A percentile compares a stretch with the other conserved stretches of the same genome.
Evolutionary conservation across 2,113 vertebrate species (phyloP).

Genomic region (Callorhinus ursinus): DNA sequence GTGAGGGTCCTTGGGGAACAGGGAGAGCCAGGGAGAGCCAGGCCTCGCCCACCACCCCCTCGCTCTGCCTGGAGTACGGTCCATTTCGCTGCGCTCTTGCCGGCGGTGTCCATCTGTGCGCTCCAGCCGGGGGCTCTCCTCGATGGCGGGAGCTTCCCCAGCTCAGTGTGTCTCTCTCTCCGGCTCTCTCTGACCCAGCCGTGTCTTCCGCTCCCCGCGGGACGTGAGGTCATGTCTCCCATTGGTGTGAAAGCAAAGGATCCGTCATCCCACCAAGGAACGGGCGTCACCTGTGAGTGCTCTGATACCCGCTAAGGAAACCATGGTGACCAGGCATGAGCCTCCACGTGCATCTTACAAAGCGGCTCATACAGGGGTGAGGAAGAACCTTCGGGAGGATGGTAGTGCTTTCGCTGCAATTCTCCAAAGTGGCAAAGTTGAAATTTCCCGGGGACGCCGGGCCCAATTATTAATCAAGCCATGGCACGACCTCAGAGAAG

Average conservation of each 20-base stretch:
- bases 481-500: slow-evolving; percentile 57
- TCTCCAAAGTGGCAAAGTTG: neutral
- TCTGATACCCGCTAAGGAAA: slow-evolving; percentile 74
- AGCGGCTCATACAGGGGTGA: slow-evolving; percentile 66
- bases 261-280: slow-evolving; percentile 66
- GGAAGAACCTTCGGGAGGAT: slow-evolving; percentile 70
- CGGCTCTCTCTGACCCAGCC: neutral
- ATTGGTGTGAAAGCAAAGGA: slow-evolving; percentile 70
- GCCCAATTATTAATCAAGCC: slow-evolving; percentile 36
- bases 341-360: slow-evolving; percentile 69
- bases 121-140: neutral
- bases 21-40: neutral
- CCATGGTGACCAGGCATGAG: slow-evolving; percentile 70
- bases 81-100: neutral
- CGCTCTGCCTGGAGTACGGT: neutral
- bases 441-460: neutral
- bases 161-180: neutral
- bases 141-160: slow-evolving; percentile 45
- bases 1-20: slow-evolving; percentile 31
- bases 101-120: neutral
- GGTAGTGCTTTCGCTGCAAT: neutral
- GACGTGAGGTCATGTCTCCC: slow-evolving; percentile 66
- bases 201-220: neutral
- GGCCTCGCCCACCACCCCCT: neutral
- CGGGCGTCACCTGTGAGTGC: slow-evolving; percentile 73